These are phyloP conservation scores for Notothenia coriiceps DNA, from an alignment of 2,113 vertebrate genomes.

Conservation along the genomic window DNA sequence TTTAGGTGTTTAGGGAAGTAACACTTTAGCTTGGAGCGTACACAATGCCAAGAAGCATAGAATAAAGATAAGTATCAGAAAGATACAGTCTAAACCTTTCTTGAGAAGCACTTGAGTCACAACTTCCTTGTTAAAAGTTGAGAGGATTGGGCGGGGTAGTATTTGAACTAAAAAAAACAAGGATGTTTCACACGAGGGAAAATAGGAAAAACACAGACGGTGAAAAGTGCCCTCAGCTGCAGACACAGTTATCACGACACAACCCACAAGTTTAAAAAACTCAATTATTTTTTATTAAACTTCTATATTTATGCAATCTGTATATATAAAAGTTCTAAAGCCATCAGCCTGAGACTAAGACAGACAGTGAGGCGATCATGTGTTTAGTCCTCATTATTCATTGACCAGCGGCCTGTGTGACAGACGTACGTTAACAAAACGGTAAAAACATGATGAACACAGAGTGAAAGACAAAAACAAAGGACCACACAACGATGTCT, in stretches of 20 bases:
- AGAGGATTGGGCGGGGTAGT: neutral
- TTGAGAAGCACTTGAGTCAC: neutral
- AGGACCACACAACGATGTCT: slow-evolving; percentile 26
- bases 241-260: slow-evolving; percentile 32
- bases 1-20: neutral
- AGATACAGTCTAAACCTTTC: accelerated
- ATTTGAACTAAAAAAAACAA: too few species aligned
- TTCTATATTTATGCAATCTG: slow-evolving; percentile 84
- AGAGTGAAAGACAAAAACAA: slow-evolving; percentile 34
- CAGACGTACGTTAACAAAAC: slow-evolving; percentile 62
- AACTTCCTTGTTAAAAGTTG: neutral
- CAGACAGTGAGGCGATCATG: slow-evolving; percentile 67
- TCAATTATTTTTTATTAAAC: slow-evolving; percentile 82
- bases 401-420: slow-evolving; percentile 49
- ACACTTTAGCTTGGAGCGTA: neutral
- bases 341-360: slow-evolving; percentile 80
- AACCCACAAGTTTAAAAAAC: slow-evolving; percentile 74
- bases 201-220: neutral
- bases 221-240: neutral
- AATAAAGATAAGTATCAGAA: neutral
- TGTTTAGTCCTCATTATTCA: slow-evolving; percentile 72
- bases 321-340: slow-evolving; percentile 87
- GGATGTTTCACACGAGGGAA: neutral
- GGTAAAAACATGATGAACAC: slow-evolving; percentile 63
- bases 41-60: neutral